These are phyloP conservation scores for Gallirallus australis DNA, from an alignment of 2,797 vertebrate genomes.

Conservation along the genomic window DNA sequence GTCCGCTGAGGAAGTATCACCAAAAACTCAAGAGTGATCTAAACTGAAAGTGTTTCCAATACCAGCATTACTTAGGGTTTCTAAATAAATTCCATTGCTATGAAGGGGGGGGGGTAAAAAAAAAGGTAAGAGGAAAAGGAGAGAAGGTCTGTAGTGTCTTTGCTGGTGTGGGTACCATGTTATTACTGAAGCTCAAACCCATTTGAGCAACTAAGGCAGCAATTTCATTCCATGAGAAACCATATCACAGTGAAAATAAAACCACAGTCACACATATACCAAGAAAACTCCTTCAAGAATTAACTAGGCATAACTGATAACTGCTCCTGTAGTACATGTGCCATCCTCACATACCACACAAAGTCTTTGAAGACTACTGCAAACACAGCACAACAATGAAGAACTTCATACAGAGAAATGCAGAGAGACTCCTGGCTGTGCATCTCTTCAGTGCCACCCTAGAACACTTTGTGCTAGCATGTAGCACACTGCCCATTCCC, in stretches of 20 bases:
- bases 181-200: not conserved
- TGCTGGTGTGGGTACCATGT: not conserved
- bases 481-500: not conserved
- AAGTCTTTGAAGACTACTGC: not conserved
- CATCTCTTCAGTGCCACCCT: not conserved
- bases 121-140: not conserved
- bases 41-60: not conserved
- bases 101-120: not conserved
- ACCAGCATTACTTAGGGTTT: not conserved
- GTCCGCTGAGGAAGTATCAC: not conserved
- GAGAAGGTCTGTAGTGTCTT: not conserved
- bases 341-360: not conserved
- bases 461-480: not conserved
- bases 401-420: not conserved
- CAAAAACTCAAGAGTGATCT: not conserved
- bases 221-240: not conserved
- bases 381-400: not conserved
- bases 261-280: not conserved
- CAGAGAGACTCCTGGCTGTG: not conserved
- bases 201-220: not conserved
- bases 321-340: accelerated
- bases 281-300: not conserved
- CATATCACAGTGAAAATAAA: not conserved
- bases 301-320: not conserved
- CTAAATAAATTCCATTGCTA: not conserved